Base-by-base conservation (phyloP, 2,113 vertebrate genomes). In the Macquaria australasica region DNA sequence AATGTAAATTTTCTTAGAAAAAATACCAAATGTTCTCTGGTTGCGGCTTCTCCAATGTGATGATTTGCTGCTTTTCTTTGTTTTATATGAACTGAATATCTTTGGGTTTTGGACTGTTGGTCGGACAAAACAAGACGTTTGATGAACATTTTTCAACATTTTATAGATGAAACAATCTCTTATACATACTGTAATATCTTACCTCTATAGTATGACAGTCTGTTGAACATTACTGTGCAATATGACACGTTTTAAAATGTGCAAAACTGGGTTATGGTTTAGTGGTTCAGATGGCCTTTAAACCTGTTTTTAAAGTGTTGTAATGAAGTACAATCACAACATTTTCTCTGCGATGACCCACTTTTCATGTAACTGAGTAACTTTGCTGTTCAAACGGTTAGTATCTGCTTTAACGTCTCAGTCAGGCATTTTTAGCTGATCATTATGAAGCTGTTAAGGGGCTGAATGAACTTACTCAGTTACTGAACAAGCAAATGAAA, bases 401-500 rank as follows among this genome's bases (percentile, higher is more conserved):
- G 1, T 11, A 12, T 69, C 48, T 69, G 23, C 55, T 31, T 73
- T 28, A 41, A 15, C 21, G 37, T 60, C 14, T 45, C 8, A 10
- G 1, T 79, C 8, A 37, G 37, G 34, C 31, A n/a, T 77, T 59
- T 58, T 64, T 12, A 68, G 9, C 50, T n/a, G 51, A 62, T 64
- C 45, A 41, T 64, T 53, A 55, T 56, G 41, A 82, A 60, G 64
- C 28, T 16, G 1, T 70, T 21, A 15, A 3, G 16, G 5, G 59
- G 14, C 73, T 59, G 12, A 60, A 28, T 3, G 15, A 77, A 66
- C 6, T 21, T 82, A 62, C 58, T 63, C 31, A 62, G 82, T 86
- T 66, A 55, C 81, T 80, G 72, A 72, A 69, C 31, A 81, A 82
- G 51, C 62, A 84, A 77, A 48, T 18, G 7, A 75, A 84, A 77